Conservation (phyloP, 2,113 vertebrate genomes). For the Chaenocephalus aceratus region DNA sequence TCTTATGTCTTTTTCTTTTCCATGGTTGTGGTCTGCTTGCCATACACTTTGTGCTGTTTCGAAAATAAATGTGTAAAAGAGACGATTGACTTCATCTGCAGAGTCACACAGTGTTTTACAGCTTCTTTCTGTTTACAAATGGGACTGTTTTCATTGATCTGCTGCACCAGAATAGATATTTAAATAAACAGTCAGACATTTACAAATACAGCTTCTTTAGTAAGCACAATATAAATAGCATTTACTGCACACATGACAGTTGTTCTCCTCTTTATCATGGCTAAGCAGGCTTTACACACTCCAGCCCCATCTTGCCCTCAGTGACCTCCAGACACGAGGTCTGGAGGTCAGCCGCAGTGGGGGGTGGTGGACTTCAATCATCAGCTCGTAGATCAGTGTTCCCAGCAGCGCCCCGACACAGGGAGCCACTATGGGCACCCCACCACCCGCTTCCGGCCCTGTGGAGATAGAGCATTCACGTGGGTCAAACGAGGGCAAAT, state of each 20-base stretch:
- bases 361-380: conserved; percentile 86
- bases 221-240: not conserved
- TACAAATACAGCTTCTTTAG: not conserved
- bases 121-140: not conserved
- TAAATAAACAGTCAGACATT: not conserved
- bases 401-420: conserved; percentile 81
- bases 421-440: conserved; percentile 88
- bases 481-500: not conserved
- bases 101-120: not conserved
- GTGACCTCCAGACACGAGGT: conserved; percentile 22
- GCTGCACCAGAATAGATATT: not conserved
- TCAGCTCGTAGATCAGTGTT: conserved; percentile 79
- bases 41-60: conserved; percentile 85
- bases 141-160: not conserved
- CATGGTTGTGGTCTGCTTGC: conserved; percentile 85
- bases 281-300: conserved; percentile 28
- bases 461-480: conserved; percentile 15
- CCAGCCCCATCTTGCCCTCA: conserved; percentile 32
- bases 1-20: conserved; percentile 77
- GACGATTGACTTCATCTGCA: conserved; percentile 18
- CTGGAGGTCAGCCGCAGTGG: conserved; percentile 5
- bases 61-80: conserved; percentile 84
- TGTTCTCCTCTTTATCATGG: not conserved
- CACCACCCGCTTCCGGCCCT: conserved; percentile 90
- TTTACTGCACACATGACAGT: not conserved